Conservation (phyloP, 1,140 invertebrate species). For the Coenobita brevimanus region DNA sequence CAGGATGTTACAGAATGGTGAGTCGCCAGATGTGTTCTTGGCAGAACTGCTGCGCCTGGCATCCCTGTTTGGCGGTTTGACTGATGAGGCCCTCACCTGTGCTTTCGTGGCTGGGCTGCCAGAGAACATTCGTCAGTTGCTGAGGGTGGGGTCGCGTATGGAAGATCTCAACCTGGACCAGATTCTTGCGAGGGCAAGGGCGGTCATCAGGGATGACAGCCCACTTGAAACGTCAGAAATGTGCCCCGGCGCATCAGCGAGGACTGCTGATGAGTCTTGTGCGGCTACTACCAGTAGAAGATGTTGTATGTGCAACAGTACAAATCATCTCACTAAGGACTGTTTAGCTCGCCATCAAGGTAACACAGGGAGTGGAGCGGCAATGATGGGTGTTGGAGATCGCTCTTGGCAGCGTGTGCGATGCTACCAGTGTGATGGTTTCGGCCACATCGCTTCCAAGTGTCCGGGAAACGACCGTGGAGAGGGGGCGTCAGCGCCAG, state of each 20-base stretch:
- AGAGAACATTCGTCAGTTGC: not conserved
- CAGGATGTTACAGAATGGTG: not conserved
- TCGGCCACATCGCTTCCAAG: not conserved
- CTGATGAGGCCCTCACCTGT: not conserved
- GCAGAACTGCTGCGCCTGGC: conserved; percentile 26
- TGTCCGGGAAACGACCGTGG: not conserved
- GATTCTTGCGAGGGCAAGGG: conserved; percentile 11
- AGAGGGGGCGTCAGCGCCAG: conserved; percentile 7
- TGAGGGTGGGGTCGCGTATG: conserved; percentile 16
- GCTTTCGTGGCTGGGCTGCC: conserved; percentile 74
- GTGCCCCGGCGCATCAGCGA: not conserved
- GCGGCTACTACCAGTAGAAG: not conserved
- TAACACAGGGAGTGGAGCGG: not conserved
- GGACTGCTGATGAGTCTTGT: not conserved
- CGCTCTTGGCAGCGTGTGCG: not conserved
- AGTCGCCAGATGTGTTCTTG: conserved; percentile 32
- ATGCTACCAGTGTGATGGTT: conserved; percentile 27
- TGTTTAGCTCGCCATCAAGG: not conserved
- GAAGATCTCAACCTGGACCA: conserved; percentile 16
- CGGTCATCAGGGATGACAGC: conserved; percentile 10
- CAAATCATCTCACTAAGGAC: not conserved
- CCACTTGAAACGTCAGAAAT: not conserved
- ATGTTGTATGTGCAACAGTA: not conserved
- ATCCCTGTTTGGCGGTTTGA: conserved; percentile 10
- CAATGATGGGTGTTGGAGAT: not conserved